Evolutionary conservation across 2,113 vertebrate species (phyloP).

Genomic region (Hemichromis elongatus): DNA sequence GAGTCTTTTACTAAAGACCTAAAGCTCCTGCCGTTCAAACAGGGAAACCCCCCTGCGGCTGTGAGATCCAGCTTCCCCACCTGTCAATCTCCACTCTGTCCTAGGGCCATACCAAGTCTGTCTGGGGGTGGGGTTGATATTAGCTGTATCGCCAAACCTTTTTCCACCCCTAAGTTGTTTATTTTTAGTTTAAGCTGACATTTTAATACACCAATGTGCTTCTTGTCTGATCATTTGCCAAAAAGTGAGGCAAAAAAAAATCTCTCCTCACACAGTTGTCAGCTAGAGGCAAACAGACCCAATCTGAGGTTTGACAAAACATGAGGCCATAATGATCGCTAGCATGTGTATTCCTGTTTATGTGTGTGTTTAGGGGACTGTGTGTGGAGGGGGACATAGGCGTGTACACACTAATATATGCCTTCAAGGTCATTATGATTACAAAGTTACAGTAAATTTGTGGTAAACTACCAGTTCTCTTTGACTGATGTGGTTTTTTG

Average conservation of each 20-base stretch:
- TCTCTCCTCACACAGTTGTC: slow-evolving; percentile 44
- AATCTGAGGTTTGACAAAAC: slow-evolving; percentile 49
- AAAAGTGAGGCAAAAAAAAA: slow-evolving; percentile 18
- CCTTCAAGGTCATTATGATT: slow-evolving; percentile 30
- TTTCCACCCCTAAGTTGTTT: slow-evolving; percentile 70
- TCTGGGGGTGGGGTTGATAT: slow-evolving; percentile 68
- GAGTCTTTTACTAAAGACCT: slow-evolving; percentile 60
- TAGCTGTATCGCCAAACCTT: slow-evolving; percentile 61
- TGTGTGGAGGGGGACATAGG: background rate
- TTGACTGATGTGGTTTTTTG: slow-evolving; percentile 23
- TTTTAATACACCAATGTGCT: slow-evolving; percentile 65
- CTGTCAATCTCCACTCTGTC: slow-evolving; percentile 70
- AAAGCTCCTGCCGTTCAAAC: slow-evolving; percentile 62
- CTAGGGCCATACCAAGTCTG: slow-evolving; percentile 61
- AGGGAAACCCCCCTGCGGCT: slow-evolving; percentile 53
- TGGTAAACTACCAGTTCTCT: slow-evolving; percentile 9
- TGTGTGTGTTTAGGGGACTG: background rate
- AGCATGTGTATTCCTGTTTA: slow-evolving; percentile 32
- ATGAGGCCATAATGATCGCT: slow-evolving; percentile 39
- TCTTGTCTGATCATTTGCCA: slow-evolving; percentile 64
- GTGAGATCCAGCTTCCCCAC: slow-evolving; percentile 58
- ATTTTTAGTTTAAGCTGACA: slow-evolving; percentile 75
- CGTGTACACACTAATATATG: background rate
- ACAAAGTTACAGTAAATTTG: slow-evolving; percentile 16
- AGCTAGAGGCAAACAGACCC: slow-evolving; percentile 50